phyloP scores from a whole-genome alignment of 2,888 invertebrate genomes.

The Malthinus seriepunctatus region DNA sequence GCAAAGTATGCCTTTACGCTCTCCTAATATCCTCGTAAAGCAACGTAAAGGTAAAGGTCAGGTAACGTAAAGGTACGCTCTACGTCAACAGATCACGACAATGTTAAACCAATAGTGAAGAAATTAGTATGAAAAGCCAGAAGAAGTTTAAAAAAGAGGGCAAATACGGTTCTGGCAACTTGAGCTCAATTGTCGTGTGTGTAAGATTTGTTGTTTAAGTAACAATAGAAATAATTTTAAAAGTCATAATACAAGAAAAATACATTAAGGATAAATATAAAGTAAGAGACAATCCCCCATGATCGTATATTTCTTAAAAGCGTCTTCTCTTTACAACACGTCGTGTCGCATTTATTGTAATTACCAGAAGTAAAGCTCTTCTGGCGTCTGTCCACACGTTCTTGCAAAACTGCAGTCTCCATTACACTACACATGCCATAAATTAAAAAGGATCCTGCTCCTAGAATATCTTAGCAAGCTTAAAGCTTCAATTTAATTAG shows the following conservation, averaged over 20 bases:
- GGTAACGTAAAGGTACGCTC: no score
- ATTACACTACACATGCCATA: constrained; percentile 50
- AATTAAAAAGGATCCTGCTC: constrained; percentile 44
- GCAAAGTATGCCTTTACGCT: no score
- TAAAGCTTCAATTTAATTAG: constrained; percentile 33
- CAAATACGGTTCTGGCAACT: no score
- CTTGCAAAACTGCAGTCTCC: constrained; percentile 49
- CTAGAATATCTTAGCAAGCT: constrained; percentile 47
- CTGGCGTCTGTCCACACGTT: constrained; percentile 53
- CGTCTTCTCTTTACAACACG: constrained; percentile 30
- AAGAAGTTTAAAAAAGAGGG: no score
- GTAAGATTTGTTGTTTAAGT: neutral
- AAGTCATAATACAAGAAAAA: neutral
- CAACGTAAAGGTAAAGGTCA: no score
- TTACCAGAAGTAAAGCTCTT: constrained; percentile 47
- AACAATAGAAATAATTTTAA: constrained; percentile 6
- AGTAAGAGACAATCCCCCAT: constrained; percentile 5
- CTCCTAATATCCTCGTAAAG: no score
- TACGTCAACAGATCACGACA: no score
- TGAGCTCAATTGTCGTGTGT: no score
- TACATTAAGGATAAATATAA: constrained; percentile 3
- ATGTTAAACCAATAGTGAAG: no score
- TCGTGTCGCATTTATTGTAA: constrained; percentile 48
- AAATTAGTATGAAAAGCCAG: no score
- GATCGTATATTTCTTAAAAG: constrained; percentile 21